phyloP scores from a whole-genome alignment of 2,797 vertebrate species.

The Hemitrygon akajei region DNA sequence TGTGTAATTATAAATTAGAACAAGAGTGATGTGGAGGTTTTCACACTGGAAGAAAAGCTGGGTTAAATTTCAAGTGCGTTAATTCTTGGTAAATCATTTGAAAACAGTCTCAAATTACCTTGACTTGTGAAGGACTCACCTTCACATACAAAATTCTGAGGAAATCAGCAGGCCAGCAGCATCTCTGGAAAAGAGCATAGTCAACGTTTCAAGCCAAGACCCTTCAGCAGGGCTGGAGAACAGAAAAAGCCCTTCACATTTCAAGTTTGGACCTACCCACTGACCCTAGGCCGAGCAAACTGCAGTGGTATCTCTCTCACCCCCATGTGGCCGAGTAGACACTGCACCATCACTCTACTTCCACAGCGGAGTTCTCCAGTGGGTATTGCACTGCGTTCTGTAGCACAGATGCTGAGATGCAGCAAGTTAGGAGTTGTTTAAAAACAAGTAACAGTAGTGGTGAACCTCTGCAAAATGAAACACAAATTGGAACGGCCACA shows the following conservation, averaged over 20 bases:
- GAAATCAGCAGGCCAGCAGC: too few species aligned
- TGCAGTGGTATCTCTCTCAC: neutral
- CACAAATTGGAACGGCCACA: neutral
- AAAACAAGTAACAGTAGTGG: too few species aligned
- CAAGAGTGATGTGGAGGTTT: neutral
- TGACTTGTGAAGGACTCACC: neutral
- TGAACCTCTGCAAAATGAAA: neutral
- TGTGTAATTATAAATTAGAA: neutral
- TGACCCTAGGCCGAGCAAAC: neutral
- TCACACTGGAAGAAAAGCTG: neutral
- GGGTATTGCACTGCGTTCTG: neutral
- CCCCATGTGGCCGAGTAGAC: neutral
- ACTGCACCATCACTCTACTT: neutral
- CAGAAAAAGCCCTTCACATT: neutral
- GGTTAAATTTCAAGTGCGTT: neutral
- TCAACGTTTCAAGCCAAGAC: too few species aligned
- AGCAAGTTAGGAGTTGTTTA: neutral
- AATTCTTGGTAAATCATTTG: neutral
- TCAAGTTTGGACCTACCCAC: neutral
- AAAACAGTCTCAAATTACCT: neutral
- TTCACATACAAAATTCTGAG: neutral
- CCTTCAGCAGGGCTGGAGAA: too few species aligned
- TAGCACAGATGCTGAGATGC: neutral
- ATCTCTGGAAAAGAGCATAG: too few species aligned
- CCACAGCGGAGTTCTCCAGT: neutral